phyloP scores from a whole-genome alignment of 2,113 vertebrate genomes.

The Trogon surrucura region DNA sequence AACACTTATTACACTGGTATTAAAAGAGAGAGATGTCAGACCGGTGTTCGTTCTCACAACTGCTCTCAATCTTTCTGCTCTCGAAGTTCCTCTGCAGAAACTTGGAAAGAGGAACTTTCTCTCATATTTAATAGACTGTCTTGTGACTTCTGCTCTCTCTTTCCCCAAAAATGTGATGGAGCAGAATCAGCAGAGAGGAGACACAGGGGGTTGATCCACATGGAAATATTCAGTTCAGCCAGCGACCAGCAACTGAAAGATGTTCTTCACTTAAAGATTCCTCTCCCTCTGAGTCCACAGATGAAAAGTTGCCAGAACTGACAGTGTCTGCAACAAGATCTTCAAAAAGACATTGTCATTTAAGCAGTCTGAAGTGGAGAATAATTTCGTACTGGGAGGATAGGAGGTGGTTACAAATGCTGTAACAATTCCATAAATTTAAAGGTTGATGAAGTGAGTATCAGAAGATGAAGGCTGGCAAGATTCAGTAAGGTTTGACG shows the following conservation, averaged over 20 bases:
- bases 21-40: background rate
- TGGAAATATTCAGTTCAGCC: conserved; percentile 6
- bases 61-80: background rate
- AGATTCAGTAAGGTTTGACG: background rate
- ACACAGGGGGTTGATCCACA: background rate
- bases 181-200: conserved; percentile 11
- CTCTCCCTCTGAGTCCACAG: background rate
- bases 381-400: conserved; percentile 18
- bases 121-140: background rate
- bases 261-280: background rate
- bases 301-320: conserved; percentile 31
- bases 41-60: background rate
- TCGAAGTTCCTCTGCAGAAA: background rate
- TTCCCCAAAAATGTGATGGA: background rate
- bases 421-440: background rate
- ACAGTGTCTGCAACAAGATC: background rate
- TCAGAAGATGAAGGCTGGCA: background rate
- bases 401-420: background rate
- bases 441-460: background rate
- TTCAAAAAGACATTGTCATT: conserved; percentile 29
- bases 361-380: conserved; percentile 20
- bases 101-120: background rate
- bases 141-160: background rate
- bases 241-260: background rate
- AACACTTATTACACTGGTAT: background rate